Percentiles rank a stretch among this genome's conserved stretches.
These are phyloP conservation scores for Zygothrica quintamaculata DNA, from an alignment of 2,888 invertebrate species.

Conservation along the genomic window DNA sequence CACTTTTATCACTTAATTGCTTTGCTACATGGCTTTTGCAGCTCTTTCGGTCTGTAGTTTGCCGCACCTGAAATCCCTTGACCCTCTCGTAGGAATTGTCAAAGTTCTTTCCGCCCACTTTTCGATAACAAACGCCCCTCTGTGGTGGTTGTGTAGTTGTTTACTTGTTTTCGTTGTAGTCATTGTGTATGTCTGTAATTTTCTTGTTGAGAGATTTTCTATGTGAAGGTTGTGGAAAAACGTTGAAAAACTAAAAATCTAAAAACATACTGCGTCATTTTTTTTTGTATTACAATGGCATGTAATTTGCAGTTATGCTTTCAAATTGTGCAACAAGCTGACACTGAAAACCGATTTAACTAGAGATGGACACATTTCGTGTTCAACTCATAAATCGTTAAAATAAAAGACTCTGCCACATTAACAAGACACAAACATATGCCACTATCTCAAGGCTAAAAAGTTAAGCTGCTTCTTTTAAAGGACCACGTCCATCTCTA, in stretches of 20 bases:
- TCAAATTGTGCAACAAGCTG: slow-evolving; percentile 52
- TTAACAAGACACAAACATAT: no score
- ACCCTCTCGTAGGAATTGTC: slow-evolving; percentile 56
- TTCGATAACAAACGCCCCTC: slow-evolving; percentile 27
- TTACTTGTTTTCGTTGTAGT: slow-evolving; percentile 8
- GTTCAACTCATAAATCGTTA: slow-evolving; percentile 2
- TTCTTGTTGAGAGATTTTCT: slow-evolving; percentile 83
- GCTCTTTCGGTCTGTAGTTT: slow-evolving; percentile 30
- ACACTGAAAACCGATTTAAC: slow-evolving; percentile 55
- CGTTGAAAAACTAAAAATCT: slow-evolving; percentile 33
- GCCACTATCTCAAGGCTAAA: slow-evolving; percentile 5
- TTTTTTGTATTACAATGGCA: slow-evolving; percentile 74
- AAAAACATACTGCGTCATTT: slow-evolving; percentile 58
- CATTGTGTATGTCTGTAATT: slow-evolving; percentile 68
- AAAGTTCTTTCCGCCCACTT: slow-evolving; percentile 48
- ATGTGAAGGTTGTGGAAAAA: slow-evolving; percentile 79
- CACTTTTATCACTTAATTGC: slow-evolving; percentile 55
- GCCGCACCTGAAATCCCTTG: slow-evolving; percentile 63
- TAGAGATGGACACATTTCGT: slow-evolving; percentile 19
- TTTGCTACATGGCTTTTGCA: slow-evolving; percentile 19
- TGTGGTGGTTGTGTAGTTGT: slow-evolving; percentile 16
- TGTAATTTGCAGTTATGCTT: slow-evolving; percentile 73
- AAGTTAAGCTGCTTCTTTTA: no score
- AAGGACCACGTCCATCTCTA: slow-evolving; percentile 35
- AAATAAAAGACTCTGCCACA: no score